These are phyloP conservation scores for Microtus montanus DNA, from an alignment of 2,113 vertebrate species.

Conservation along the genomic window DNA sequence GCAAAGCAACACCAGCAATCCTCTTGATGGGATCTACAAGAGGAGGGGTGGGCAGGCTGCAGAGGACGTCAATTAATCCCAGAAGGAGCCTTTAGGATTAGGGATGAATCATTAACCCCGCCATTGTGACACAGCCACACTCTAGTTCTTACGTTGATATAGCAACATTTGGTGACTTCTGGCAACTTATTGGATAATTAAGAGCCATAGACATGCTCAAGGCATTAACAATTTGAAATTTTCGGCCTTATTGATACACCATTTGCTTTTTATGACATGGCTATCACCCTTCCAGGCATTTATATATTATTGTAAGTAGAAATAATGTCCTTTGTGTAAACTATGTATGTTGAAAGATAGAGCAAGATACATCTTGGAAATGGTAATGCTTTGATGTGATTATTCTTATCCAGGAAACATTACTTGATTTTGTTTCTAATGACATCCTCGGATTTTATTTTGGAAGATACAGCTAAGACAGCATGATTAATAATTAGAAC, in stretches of 20 bases:
- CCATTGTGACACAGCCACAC: conserved; percentile 53
- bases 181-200: conserved; percentile 49
- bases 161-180: conserved; percentile 45
- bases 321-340: not conserved
- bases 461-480: conserved; percentile 14
- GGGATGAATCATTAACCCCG: conserved; percentile 76
- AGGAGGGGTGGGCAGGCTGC: no score
- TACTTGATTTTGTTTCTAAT: conserved; percentile 28
- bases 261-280: conserved; percentile 50
- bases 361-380: not conserved
- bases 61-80: conserved; percentile 67
- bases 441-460: conserved; percentile 27
- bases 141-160: conserved; percentile 4
- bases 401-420: conserved; percentile 22
- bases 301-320: conserved; percentile 36
- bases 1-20: no score
- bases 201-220: conserved; percentile 22
- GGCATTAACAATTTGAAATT: not conserved
- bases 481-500: not conserved
- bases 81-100: conserved; percentile 73
- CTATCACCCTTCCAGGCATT: conserved; percentile 18
- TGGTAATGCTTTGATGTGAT: conserved; percentile 4
- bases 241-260: not conserved
- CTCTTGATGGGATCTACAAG: no score
- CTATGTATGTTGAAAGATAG: not conserved